These are phyloP conservation scores for Corythornis leucogaster DNA, from an alignment of 2,797 vertebrate species.

Conservation along the genomic window DNA sequence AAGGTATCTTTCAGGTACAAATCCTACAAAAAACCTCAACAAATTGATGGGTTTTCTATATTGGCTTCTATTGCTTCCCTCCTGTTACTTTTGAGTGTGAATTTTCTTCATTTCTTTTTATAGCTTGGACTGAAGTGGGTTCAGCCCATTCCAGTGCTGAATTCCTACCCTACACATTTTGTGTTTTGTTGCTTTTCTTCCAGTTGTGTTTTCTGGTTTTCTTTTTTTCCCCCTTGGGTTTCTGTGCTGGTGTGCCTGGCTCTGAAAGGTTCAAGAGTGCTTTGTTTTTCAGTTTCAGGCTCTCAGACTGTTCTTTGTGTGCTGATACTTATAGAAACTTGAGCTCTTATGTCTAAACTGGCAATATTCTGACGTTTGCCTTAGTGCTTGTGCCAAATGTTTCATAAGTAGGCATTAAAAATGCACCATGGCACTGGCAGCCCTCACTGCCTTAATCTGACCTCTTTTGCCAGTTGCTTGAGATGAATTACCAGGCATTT, in stretches of 20 bases:
- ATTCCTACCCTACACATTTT: background rate
- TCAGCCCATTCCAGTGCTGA: constrained; percentile 9
- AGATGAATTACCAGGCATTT: background rate
- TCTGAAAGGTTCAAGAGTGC: background rate
- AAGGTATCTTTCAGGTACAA: background rate
- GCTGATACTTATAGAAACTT: constrained; percentile 16
- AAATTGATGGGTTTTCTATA: background rate
- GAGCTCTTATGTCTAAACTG: background rate
- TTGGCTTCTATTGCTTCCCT: background rate
- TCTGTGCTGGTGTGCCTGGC: constrained; percentile 1
- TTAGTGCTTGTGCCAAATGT: background rate
- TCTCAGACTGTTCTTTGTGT: constrained; percentile 13
- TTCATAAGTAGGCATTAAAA: constrained; percentile 12
- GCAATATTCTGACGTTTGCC: background rate
- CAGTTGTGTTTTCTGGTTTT: background rate
- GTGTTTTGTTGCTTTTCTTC: background rate
- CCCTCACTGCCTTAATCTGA: background rate
- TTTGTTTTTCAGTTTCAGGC: constrained; percentile 15
- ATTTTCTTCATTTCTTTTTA: background rate
- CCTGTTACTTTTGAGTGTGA: background rate
- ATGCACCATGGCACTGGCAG: background rate
- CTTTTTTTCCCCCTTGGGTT: background rate
- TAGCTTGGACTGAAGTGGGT: background rate
- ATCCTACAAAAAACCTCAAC: background rate
- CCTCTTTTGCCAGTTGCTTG: background rate